Evolutionary conservation across 1,140 invertebrate genomes (phyloP).

Genomic region (Telenomus remus): DNA sequence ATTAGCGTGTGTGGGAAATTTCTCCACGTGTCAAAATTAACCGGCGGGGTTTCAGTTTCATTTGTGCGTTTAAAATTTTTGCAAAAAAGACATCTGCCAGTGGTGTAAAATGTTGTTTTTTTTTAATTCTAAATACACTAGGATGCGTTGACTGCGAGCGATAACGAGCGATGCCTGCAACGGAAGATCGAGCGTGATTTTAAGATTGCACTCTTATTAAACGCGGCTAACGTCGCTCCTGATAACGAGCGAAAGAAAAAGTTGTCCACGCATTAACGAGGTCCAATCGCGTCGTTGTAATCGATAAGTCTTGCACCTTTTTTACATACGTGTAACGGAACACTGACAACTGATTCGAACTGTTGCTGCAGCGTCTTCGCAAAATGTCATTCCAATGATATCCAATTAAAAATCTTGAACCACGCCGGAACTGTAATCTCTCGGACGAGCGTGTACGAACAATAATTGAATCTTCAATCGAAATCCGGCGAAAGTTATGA

Average conservation of each 20-base stretch:
- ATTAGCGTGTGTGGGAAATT: too few relatives aligned
- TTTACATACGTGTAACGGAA: conserved; percentile 45
- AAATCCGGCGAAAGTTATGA: conserved; percentile 2
- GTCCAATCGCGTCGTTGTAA: conserved; percentile 43
- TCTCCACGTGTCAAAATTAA: too few relatives aligned
- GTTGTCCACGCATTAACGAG: conserved; percentile 43
- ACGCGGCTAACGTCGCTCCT: conserved; percentile 25
- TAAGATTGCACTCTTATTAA: conserved; percentile 56
- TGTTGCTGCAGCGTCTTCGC: conserved; percentile 9
- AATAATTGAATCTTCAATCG: conserved; percentile 27
- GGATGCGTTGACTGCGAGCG: conserved; percentile 38
- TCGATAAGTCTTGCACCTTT: conserved; percentile 52
- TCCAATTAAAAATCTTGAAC: conserved; percentile 36
- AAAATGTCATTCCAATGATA: conserved; percentile 32
- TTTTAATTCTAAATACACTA: conserved; percentile 19
- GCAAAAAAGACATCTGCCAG: conserved; percentile 8
- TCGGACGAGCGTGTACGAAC: neutral
- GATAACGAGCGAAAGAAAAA: conserved; percentile 55
- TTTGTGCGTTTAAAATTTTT: too few relatives aligned
- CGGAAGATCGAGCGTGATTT: conserved; percentile 39
- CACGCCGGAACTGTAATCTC: conserved; percentile 21
- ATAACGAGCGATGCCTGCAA: conserved; percentile 34
- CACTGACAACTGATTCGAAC: conserved; percentile 52
- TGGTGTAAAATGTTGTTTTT: conserved; percentile 3
- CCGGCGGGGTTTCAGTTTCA: too few relatives aligned